Conservation (phyloP, 2,797 vertebrate genomes). For the Scomberomorus guttatus region DNA sequence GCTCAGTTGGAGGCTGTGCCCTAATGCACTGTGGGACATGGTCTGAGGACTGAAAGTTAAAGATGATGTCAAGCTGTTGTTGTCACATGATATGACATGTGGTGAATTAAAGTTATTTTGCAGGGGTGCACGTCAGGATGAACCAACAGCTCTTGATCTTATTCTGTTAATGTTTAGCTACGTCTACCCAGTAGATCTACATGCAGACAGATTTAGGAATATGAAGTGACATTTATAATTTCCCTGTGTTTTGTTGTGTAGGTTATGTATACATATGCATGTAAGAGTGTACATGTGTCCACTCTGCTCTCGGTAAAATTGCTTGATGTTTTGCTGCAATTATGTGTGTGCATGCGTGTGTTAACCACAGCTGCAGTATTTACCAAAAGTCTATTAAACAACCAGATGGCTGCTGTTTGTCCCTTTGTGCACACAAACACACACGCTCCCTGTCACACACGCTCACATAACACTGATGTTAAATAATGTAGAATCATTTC, state of each 20-base stretch:
- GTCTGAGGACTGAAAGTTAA: too few species aligned
- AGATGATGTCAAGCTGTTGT: too few species aligned
- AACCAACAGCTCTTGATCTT: too few species aligned
- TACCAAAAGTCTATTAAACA: conserved; percentile 47
- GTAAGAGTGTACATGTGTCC: not conserved
- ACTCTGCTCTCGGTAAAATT: not conserved
- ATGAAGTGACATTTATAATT: not conserved
- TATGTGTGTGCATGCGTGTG: conserved; percentile 16
- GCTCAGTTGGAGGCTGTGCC: too few species aligned
- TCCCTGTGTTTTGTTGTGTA: not conserved
- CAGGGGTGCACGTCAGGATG: too few species aligned
- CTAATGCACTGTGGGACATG: too few species aligned
- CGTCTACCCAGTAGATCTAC: not conserved
- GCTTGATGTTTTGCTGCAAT: conserved; percentile 19
- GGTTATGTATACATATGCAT: not conserved
- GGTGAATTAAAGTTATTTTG: too few species aligned
- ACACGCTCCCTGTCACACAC: not conserved
- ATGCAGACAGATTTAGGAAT: not conserved
- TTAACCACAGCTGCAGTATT: conserved; percentile 45
- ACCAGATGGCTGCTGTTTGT: conserved; percentile 54
- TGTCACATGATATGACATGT: too few species aligned
- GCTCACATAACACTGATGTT: conserved; percentile 7
- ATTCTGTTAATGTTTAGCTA: too few species aligned
- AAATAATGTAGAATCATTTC: conserved; percentile 27
- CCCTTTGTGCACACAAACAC: conserved; percentile 17